phyloP scores from a whole-genome alignment of 2,888 invertebrate genomes.

The Eupsilia transversa region DNA sequence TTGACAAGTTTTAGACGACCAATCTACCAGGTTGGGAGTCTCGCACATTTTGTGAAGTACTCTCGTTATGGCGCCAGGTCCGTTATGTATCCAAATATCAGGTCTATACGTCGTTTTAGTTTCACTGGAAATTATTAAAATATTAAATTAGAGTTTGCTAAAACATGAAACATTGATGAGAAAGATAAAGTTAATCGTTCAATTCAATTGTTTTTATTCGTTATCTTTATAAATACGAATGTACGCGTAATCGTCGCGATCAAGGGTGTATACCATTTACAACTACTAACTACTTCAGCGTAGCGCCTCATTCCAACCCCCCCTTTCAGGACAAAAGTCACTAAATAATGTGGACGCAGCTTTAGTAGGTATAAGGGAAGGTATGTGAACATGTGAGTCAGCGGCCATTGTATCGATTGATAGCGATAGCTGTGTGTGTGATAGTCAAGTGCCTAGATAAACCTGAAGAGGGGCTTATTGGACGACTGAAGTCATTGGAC shows the following conservation, averaged over 20 bases:
- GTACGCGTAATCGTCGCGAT: background rate
- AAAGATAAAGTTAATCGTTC: slow-evolving; percentile 1
- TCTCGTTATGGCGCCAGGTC: slow-evolving; percentile 93
- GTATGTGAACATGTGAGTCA: background rate
- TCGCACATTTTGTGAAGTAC: slow-evolving; percentile 90
- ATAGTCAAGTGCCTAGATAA: background rate
- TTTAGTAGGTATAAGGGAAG: background rate
- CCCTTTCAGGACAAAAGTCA: no score
- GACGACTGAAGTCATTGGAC: background rate
- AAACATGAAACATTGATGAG: background rate
- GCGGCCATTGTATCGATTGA: background rate
- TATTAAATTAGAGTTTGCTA: background rate
- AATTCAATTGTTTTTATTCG: background rate
- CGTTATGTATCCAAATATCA: slow-evolving; percentile 91
- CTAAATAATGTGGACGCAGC: background rate
- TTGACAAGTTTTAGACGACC: slow-evolving; percentile 57
- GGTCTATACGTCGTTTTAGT: slow-evolving; percentile 85
- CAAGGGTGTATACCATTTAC: no score
- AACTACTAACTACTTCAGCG: no score
- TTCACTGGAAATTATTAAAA: slow-evolving; percentile 46
- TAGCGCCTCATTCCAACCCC: no score
- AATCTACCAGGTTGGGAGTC: slow-evolving; percentile 40
- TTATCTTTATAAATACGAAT: background rate
- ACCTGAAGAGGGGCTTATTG: background rate
- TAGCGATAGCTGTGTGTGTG: background rate